Evolutionary conservation across 2,888 invertebrate species (phyloP).

Genomic region (Chloroclystis v-ata): DNA sequence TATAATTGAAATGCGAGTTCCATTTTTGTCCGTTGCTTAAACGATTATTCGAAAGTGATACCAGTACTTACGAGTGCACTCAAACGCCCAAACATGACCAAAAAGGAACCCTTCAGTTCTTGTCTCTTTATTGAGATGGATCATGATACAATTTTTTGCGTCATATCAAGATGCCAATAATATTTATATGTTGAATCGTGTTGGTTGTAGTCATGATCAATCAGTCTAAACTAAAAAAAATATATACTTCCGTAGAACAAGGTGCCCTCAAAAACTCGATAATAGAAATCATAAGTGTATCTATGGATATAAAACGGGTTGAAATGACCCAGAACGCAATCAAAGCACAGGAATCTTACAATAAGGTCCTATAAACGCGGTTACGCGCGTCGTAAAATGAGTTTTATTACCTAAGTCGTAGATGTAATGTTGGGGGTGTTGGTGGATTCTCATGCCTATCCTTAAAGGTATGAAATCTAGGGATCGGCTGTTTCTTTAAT

Average conservation of each 20-base stretch:
- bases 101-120: constrained; percentile 3
- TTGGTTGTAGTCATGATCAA: too few species aligned
- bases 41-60: constrained; percentile 35
- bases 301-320: constrained; percentile 8
- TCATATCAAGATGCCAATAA: too few species aligned
- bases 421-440: constrained; percentile 9
- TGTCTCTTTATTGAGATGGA: constrained; percentile 5
- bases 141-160: constrained; percentile 5
- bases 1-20: constrained; percentile 22
- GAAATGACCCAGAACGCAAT: constrained; percentile 20
- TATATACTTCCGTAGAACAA: too few species aligned
- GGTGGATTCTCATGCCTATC: constrained; percentile 1
- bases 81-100: constrained; percentile 14
- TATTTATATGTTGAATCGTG: too few species aligned
- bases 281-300: too few species aligned
- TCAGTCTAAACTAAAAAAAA: too few species aligned
- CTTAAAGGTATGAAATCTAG: too few species aligned
- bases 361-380: constrained; percentile 22
- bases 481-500: too few species aligned
- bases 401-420: constrained; percentile 15
- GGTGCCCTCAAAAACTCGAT: too few species aligned
- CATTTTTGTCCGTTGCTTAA: constrained; percentile 29
- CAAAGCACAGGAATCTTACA: constrained; percentile 25
- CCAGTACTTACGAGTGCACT: constrained; percentile 33
- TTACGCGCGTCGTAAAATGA: constrained; percentile 8